phyloP scores from a whole-genome alignment of 1,140 invertebrate species.

The Trichonephila clavipes region DNA sequence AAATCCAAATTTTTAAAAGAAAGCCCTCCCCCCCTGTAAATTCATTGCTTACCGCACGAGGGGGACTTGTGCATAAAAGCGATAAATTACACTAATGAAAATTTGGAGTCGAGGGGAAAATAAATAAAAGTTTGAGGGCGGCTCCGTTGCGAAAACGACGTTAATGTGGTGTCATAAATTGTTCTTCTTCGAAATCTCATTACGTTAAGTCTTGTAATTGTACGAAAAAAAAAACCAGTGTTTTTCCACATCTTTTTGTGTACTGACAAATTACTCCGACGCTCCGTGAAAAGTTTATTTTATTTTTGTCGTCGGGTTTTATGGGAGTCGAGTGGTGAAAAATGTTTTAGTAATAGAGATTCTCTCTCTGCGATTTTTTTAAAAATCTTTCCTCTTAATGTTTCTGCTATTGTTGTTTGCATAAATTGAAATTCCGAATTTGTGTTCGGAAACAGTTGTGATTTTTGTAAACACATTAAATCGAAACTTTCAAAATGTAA shows the following conservation, averaged over 20 bases:
- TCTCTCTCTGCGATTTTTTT: no score
- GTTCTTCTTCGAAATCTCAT: conserved; percentile 35
- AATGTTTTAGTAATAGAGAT: not conserved
- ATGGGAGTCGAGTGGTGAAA: not conserved
- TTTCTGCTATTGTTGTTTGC: no score
- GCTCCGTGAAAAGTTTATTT: not conserved
- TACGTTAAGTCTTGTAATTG: conserved; percentile 49
- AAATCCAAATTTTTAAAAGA: not conserved
- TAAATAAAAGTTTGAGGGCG: conserved; percentile 40
- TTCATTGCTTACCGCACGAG: conserved; percentile 1
- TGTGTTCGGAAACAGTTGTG: no score
- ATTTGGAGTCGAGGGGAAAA: conserved; percentile 29
- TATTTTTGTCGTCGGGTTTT: not conserved
- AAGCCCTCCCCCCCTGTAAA: not conserved
- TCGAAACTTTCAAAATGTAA: no score
- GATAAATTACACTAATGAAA: conserved; percentile 58
- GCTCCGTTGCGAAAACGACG: not conserved
- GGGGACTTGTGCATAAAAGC: not conserved
- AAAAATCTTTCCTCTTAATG: no score
- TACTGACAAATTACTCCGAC: conserved; percentile 16
- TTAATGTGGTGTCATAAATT: conserved; percentile 56
- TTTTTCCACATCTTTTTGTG: conserved; percentile 30
- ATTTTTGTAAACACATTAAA: no score
- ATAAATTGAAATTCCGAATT: no score
- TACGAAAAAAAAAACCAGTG: conserved; percentile 5